A percentile compares a stretch with the other conserved stretches of the same genome.
Conservation (phyloP, 2,113 vertebrate species). For the Brachypteracias leptosomus region DNA sequence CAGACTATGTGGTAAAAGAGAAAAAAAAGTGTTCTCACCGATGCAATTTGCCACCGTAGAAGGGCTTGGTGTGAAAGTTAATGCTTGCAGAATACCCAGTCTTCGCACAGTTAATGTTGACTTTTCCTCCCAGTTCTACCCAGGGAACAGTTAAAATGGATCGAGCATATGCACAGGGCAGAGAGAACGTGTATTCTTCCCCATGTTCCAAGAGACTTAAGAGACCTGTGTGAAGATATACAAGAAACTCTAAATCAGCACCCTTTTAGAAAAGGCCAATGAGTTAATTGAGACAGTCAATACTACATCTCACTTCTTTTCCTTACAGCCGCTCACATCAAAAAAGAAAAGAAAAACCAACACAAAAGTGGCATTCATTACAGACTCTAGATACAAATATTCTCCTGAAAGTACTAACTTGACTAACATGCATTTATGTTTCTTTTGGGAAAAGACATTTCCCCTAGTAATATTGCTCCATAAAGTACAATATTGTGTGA, state of each 20-base stretch:
- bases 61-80: conserved; percentile 98
- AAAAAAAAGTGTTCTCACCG: conserved; percentile 74
- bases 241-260: background rate
- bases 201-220: conserved; percentile 89
- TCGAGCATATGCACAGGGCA: conserved; percentile 94
- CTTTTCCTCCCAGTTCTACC: conserved; percentile 97
- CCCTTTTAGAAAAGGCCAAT: background rate
- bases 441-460: background rate
- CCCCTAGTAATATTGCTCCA: background rate
- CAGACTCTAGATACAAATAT: background rate
- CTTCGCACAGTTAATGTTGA: conserved; percentile 90
- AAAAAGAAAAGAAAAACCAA: background rate
- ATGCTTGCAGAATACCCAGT: conserved; percentile 93
- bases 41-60: conserved; percentile 96
- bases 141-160: conserved; percentile 98
- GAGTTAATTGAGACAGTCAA: background rate
- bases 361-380: background rate
- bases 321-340: background rate
- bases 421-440: background rate
- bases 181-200: conserved; percentile 93
- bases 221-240: conserved; percentile 76
- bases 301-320: background rate
- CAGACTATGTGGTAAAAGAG: background rate
- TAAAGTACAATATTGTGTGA: background rate
- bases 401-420: background rate